phyloP scores from a whole-genome alignment of 23 tunicate species.

The Halocynthia roretzi region DNA sequence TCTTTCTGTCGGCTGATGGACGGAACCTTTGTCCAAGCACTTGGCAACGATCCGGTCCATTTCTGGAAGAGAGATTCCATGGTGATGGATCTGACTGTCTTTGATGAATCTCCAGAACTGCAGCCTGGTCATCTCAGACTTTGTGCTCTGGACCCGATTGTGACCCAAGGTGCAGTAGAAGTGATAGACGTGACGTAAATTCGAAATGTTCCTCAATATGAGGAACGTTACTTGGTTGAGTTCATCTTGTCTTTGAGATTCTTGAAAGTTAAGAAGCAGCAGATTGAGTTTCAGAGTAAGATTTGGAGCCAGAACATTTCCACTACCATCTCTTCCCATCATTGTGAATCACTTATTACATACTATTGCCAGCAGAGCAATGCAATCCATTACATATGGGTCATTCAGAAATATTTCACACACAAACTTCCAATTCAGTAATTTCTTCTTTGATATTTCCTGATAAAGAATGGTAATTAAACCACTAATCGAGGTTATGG shows the following conservation, averaged over 20 bases:
- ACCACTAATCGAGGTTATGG: no score
- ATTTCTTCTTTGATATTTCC: no score
- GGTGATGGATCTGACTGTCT: slow-evolving; percentile 84
- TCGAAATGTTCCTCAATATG: slow-evolving; percentile 67
- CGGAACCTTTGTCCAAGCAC: slow-evolving; percentile 40
- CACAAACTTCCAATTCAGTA: no score
- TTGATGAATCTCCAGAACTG: slow-evolving; percentile 92
- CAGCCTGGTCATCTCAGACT: slow-evolving; percentile 87
- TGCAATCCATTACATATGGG: no score
- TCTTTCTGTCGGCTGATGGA: slow-evolving; percentile 87
- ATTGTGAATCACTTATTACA: slow-evolving; percentile 12
- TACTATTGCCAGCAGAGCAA: neutral
- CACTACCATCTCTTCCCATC: slow-evolving; percentile 30
- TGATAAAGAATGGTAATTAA: no score
- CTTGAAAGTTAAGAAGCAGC: slow-evolving; percentile 10
- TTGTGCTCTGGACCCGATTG: slow-evolving; percentile 78
- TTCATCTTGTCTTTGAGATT: slow-evolving; percentile 17
- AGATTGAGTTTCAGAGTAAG: slow-evolving; percentile 13
- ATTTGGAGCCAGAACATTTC: slow-evolving; percentile 27
- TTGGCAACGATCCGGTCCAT: slow-evolving; percentile 73
- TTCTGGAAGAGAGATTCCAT: slow-evolving; percentile 40
- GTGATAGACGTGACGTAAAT: slow-evolving; percentile 68
- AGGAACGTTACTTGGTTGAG: slow-evolving; percentile 44
- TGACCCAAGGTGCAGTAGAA: slow-evolving; percentile 91
- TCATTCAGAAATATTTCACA: no score